Evolutionary conservation across 2,888 invertebrate species (phyloP).

Genomic region (Hanleya hanleyi): DNA sequence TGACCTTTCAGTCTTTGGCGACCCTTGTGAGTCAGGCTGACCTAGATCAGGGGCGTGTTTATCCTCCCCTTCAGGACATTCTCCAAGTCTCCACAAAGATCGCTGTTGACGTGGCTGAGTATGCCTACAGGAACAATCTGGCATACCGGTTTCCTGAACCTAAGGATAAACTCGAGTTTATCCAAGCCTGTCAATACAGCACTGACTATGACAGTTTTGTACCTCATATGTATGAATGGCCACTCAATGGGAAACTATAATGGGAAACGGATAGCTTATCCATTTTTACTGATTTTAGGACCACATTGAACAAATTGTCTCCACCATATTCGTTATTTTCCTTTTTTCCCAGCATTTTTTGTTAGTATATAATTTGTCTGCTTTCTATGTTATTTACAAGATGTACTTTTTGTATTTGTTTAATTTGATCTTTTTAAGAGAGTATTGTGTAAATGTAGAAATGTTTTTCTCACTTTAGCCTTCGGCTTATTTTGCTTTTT

Average conservation of each 20-base stretch:
- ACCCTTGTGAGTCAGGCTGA: constrained; percentile 86
- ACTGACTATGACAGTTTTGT: constrained; percentile 74
- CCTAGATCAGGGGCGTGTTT: constrained; percentile 88
- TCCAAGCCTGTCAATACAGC: constrained; percentile 65
- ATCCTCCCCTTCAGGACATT: constrained; percentile 90
- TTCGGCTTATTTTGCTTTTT: too few species aligned
- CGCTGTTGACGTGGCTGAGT: constrained; percentile 86
- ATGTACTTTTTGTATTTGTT: too few species aligned
- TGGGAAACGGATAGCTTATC: too few species aligned
- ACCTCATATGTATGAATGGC: constrained; percentile 75
- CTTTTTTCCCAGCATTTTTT: too few species aligned
- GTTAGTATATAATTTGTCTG: too few species aligned
- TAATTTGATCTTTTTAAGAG: too few species aligned
- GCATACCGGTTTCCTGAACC: constrained; percentile 77
- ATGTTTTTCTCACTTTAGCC: too few species aligned
- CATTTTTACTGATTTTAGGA: too few species aligned
- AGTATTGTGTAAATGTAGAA: too few species aligned
- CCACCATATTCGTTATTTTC: too few species aligned
- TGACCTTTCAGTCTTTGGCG: constrained; percentile 84
- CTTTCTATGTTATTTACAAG: too few species aligned
- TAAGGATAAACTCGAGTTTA: constrained; percentile 75
- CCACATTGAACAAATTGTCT: too few species aligned
- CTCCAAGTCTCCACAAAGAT: constrained; percentile 90
- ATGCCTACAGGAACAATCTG: constrained; percentile 81
- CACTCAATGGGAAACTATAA: constrained; percentile 32